These are phyloP conservation scores for Oedothorax gibbosus DNA, from an alignment of 1,140 invertebrate genomes.

Conservation along the genomic window DNA sequence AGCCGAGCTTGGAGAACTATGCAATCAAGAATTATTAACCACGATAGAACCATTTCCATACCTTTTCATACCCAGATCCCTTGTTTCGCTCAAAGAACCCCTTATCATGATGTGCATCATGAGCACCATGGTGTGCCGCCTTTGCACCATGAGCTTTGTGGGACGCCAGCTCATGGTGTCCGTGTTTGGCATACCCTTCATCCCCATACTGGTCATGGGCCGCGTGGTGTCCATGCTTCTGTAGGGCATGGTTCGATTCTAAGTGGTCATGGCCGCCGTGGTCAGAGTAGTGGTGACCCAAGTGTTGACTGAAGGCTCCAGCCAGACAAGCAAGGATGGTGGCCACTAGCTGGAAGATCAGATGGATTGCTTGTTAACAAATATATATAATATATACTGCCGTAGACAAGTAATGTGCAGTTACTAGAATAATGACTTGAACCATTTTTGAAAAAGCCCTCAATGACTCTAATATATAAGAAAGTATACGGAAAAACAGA, in stretches of 20 bases:
- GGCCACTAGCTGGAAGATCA: not conserved
- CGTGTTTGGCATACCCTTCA: constrained; percentile 22
- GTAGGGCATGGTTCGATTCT: not conserved
- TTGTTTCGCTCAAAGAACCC: constrained; percentile 46
- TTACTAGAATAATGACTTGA: too few relatives aligned
- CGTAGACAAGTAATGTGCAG: too few relatives aligned
- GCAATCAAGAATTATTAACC: too few relatives aligned
- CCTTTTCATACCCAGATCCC: constrained; percentile 42
- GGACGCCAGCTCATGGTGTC: not conserved
- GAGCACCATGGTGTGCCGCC: constrained; percentile 13
- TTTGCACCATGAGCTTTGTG: constrained; percentile 9
- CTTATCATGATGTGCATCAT: constrained; percentile 26
- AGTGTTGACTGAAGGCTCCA: not conserved
- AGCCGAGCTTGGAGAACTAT: too few relatives aligned
- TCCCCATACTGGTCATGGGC: constrained; percentile 11
- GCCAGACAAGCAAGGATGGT: constrained; percentile 7
- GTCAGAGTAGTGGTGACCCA: not conserved
- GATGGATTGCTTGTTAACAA: too few relatives aligned
- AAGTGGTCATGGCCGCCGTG: constrained; percentile 48
- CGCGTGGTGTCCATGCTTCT: constrained; percentile 26
- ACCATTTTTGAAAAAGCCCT: too few relatives aligned
- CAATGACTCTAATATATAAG: too few relatives aligned
- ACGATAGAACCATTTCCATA: not conserved
- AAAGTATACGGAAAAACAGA: too few relatives aligned
- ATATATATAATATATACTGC: not conserved